These are phyloP conservation scores for Perizoma affinitatum DNA, from an alignment of 2,888 invertebrate genomes.

Conservation along the genomic window DNA sequence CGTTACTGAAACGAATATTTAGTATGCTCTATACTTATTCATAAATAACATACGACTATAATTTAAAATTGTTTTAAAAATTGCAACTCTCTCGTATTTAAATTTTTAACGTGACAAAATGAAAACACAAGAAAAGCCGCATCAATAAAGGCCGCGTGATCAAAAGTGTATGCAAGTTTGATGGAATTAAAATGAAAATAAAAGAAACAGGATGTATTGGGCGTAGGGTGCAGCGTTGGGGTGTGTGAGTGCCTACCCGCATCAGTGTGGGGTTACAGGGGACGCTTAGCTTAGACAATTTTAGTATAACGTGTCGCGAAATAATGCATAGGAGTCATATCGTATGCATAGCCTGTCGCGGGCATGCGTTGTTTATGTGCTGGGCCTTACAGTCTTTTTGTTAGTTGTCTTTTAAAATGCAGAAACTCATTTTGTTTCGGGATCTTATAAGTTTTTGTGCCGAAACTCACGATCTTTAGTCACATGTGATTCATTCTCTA, in stretches of 20 bases:
- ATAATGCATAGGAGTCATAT: slow-evolving; percentile 68
- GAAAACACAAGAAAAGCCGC: slow-evolving; percentile 33
- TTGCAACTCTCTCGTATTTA: slow-evolving; percentile 18
- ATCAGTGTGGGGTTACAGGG: slow-evolving; percentile 53
- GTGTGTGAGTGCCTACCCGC: slow-evolving; percentile 42
- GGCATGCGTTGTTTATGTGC: slow-evolving; percentile 50
- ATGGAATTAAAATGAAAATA: slow-evolving; percentile 43
- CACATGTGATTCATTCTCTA: too few species aligned
- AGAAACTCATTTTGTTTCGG: slow-evolving; percentile 38
- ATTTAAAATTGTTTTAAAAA: slow-evolving; percentile 19
- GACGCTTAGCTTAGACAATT: slow-evolving; percentile 82
- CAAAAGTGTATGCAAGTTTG: slow-evolving; percentile 40
- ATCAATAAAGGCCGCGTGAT: slow-evolving; percentile 37
- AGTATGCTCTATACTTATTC: too few species aligned
- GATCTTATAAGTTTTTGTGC: slow-evolving; percentile 18
- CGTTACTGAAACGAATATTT: neutral
- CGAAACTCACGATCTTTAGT: neutral
- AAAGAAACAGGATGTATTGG: slow-evolving; percentile 60
- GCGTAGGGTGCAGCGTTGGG: slow-evolving; percentile 58
- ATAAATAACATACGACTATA: neutral
- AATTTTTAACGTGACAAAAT: slow-evolving; percentile 33
- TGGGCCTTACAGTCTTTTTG: slow-evolving; percentile 48
- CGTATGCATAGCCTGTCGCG: slow-evolving; percentile 62
- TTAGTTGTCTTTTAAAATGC: slow-evolving; percentile 44
- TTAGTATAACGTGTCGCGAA: slow-evolving; percentile 75